Percentiles rank a stretch among this genome's conserved stretches.
phyloP scores from a whole-genome alignment of 2,797 vertebrate species.

The Hephaestus fuliginosus region DNA sequence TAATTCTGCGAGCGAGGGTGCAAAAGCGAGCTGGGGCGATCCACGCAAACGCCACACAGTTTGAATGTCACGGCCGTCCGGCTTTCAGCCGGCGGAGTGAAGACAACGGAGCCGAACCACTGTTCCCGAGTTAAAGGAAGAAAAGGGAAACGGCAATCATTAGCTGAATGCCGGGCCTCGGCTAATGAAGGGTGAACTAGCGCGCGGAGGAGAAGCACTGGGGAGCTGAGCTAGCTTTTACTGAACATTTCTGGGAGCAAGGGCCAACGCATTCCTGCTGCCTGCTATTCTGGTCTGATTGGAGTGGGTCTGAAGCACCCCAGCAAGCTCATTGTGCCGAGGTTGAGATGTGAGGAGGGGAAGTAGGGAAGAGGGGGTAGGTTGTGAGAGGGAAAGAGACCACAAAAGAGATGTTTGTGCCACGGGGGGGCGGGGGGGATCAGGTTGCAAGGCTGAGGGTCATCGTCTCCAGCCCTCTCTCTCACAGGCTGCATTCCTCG shows the following conservation, averaged over 20 bases:
- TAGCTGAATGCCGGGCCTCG: slow-evolving; percentile 57
- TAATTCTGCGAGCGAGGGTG: slow-evolving; percentile 24
- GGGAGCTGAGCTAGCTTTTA: slow-evolving; percentile 70
- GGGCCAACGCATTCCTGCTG: slow-evolving; percentile 20
- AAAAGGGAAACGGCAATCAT: slow-evolving; percentile 52
- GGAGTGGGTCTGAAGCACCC: slow-evolving; percentile 58
- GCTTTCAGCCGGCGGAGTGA: slow-evolving; percentile 2
- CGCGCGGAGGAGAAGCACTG: slow-evolving; percentile 34
- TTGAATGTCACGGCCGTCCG: slow-evolving; percentile 46
- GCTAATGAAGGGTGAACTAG: slow-evolving; percentile 66
- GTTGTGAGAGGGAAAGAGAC: slow-evolving; percentile 27
- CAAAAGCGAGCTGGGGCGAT: slow-evolving; percentile 16
- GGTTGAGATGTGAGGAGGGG: background rate
- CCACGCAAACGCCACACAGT: slow-evolving; percentile 14
- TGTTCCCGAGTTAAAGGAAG: slow-evolving; percentile 20
- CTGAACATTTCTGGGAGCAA: slow-evolving; percentile 40
- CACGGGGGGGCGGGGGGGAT: slow-evolving; percentile 34
- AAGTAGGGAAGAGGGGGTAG: background rate
- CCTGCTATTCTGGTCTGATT: slow-evolving; percentile 68
- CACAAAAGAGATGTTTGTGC: slow-evolving; percentile 62
- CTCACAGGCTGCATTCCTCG: slow-evolving; percentile 64
- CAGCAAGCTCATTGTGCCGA: slow-evolving; percentile 53
- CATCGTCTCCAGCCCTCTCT: slow-evolving; percentile 55
- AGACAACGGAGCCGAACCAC: slow-evolving; percentile 20
- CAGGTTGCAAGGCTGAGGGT: slow-evolving; percentile 66